phyloP scores from a whole-genome alignment of 92 coral and sea anemone genomes.

The Palythoa grandiflora region DNA sequence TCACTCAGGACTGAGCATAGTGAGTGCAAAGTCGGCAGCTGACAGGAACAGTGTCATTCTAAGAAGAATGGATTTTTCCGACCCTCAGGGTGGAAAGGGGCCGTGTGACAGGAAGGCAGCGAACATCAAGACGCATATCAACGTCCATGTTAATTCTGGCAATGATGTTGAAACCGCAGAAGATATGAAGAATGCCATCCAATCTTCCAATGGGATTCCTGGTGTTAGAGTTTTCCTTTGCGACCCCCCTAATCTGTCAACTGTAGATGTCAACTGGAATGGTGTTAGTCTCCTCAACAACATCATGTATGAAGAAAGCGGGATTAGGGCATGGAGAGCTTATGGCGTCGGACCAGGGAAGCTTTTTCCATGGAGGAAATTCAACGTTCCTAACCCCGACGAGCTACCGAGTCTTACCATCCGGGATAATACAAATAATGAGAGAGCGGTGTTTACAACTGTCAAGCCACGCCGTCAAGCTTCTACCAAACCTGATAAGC shows the following conservation, averaged over 20 bases:
- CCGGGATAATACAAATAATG: constrained; percentile 21
- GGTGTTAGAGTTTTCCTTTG: constrained; percentile 34
- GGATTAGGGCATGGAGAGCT: constrained; percentile 37
- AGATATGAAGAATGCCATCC: constrained; percentile 31
- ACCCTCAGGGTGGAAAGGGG: constrained; percentile 47
- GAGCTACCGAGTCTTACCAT: constrained; percentile 29
- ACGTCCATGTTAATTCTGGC: constrained; percentile 30
- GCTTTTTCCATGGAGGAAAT: constrained; percentile 31
- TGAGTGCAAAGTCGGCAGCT: constrained; percentile 13
- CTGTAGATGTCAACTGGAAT: constrained; percentile 25
- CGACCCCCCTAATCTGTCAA: constrained; percentile 13
- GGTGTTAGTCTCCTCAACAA: constrained; percentile 25
- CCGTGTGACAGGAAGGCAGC: constrained; percentile 35
- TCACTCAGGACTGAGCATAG: constrained; percentile 34
- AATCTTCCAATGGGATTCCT: constrained; percentile 18
- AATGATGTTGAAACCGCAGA: constrained; percentile 26
- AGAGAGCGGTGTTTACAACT: constrained; percentile 16
- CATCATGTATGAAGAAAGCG: constrained; percentile 31
- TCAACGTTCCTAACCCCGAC: constrained; percentile 27
- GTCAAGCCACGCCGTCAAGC: constrained; percentile 37
- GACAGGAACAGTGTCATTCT: constrained; percentile 6
- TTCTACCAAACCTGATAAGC: constrained; percentile 22
- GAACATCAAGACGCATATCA: constrained; percentile 27
- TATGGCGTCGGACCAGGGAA: constrained; percentile 33
- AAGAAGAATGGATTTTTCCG: constrained; percentile 25